These are phyloP conservation scores for Tympanoctomys barrerae DNA, from an alignment of 2,797 vertebrate genomes.

Conservation along the genomic window DNA sequence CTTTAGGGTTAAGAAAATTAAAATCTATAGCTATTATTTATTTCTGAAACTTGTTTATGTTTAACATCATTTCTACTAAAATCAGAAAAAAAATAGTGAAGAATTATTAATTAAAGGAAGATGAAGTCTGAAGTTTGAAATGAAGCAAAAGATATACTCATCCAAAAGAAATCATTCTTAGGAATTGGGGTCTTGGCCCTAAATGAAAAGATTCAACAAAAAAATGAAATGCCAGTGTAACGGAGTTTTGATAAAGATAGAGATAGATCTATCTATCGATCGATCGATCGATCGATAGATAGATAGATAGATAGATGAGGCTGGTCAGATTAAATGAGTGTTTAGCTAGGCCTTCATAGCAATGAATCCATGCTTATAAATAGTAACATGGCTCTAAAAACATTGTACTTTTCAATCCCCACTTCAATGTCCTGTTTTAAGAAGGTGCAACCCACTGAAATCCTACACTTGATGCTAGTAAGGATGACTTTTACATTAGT, in stretches of 20 bases:
- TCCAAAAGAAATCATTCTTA: conserved; percentile 31
- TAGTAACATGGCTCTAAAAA: conserved; percentile 43
- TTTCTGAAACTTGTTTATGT: conserved; percentile 6
- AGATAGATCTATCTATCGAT: not conserved
- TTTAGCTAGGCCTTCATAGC: conserved; percentile 67
- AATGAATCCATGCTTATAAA: conserved; percentile 53
- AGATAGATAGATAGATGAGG: conserved; percentile 3
- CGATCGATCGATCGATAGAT: too few relatives aligned
- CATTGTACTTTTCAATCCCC: conserved; percentile 7
- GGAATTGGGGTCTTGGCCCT: not conserved
- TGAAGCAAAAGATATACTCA: conserved; percentile 22
- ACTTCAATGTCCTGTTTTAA: conserved; percentile 53
- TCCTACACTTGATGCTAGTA: not conserved
- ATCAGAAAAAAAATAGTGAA: conserved; percentile 18
- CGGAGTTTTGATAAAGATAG: conserved; percentile 23
- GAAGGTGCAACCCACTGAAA: not conserved
- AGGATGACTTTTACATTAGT: not conserved
- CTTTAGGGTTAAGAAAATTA: conserved; percentile 25
- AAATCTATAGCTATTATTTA: conserved; percentile 36
- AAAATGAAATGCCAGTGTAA: not conserved
- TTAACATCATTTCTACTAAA: conserved; percentile 14
- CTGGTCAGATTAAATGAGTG: conserved; percentile 55
- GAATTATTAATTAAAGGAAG: conserved; percentile 33
- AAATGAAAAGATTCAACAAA: conserved; percentile 49
- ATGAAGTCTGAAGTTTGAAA: conserved; percentile 14